Base-by-base conservation (phyloP, 2,888 invertebrate genomes). In the Mycalesis mineus region DNA sequence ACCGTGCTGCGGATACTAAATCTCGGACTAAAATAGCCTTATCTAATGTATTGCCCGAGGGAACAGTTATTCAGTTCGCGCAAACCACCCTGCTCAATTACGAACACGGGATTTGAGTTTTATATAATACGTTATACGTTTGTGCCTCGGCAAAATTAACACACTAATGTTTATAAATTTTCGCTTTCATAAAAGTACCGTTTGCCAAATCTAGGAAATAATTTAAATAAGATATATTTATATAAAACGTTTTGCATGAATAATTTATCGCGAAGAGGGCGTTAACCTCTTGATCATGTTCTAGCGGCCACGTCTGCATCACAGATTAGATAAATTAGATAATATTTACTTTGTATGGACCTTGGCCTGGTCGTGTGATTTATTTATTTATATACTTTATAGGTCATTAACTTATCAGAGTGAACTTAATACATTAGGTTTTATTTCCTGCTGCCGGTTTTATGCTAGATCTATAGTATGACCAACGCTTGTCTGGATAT, bases 1-100 rank as follows among this genome's bases (percentile, higher is more conserved):
- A 74, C 84, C 88, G 87, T 88, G 88, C 75, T 69, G 71, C 71
- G 88, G 81, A 74, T 88, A 82, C 80, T 79, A 82, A 88, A 80
- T 79, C 78, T 82, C 71, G 71, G 74, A 81, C 82, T 65, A 75
- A 88, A 88, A 87, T 86, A 87, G 80, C 75, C 73, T 80, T 78
- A 81, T 82, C 80, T 81, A 80, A 83, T 78, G 75, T 75, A 73
- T 80, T 83, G 80, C 81, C 78, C 72, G 69, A 68, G 69, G 72
- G 68, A 73, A 82, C 82, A 75, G 82, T 83, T 82, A 82, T 59
- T 65, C 41, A 28, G 51, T 49, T 29, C 51, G 41, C 47, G 52
- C 44, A 31, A 50, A 39, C 15, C 33, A 40, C 40, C 56, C 57
- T 13, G 33, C 22, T 14, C 62, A 61, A 64, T 61, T 64, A 61